Evolutionary conservation across 1,140 invertebrate species (phyloP), one percentile per base, ranked within the genome.

Genomic region (Plodia interpunctella): DNA sequence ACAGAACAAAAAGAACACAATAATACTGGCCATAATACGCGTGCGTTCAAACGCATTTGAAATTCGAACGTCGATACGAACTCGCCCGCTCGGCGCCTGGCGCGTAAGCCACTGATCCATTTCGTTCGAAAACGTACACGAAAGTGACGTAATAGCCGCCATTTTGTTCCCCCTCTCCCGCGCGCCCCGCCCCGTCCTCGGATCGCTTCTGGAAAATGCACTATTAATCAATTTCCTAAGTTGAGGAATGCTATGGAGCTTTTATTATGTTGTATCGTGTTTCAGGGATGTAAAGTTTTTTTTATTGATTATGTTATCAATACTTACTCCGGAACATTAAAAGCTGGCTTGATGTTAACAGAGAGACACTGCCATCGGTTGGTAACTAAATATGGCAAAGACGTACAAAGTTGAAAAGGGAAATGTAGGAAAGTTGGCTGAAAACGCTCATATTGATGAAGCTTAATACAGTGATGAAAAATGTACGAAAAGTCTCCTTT

Each of bases 91-190:
- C 70, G 21, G 44, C 67, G 54, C 69, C 62, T 51, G 57, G 75
- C 73, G 60, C 68, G 65, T 60, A 75, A 66, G 74, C 73, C 66
- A 88, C 85, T 88, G 85, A 82, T 83, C 85, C 38, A 84, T 86
- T 88, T 75, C 68, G 71, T 78, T 78, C 74, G 70, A 65, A 75
- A 78, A 44, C 56, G 71, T 72, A 51, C 11, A 51, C 51, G 76
- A 80, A 80, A 80, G 79, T 88, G 85, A 88, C 81, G 83, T 86
- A 88, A 88, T 70, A 60, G 80, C 28, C 38, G 66, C 85, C 85
- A 85, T 85, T 30, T 81, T 86, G 74, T n/a, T 44, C 66, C 72
- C 64, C 70, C 78, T 35, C n/a, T n/a, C n/a, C 72, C 59, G 71
- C 60, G 64, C 78, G 72, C 78, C 81, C 78, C 71, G 68, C 78